phyloP scores from a whole-genome alignment of 2,888 invertebrate genomes.

The Apamea epomidion region DNA sequence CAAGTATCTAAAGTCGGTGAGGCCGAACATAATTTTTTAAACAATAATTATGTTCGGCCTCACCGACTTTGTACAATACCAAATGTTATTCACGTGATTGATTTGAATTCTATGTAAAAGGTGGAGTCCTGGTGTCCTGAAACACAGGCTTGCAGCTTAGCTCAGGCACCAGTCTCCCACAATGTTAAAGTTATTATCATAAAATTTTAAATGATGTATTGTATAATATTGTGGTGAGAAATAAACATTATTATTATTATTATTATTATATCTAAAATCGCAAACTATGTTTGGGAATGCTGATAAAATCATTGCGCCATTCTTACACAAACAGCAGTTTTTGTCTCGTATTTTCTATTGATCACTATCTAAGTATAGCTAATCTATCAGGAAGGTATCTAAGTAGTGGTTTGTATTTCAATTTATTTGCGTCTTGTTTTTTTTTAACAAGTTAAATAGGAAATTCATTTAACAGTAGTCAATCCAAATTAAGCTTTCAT shows the following conservation, averaged over 20 bases:
- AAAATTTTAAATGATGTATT: too few relatives aligned
- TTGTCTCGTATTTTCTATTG: background rate
- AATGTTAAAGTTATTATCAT: too few relatives aligned
- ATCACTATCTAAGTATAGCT: background rate
- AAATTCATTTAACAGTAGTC: background rate
- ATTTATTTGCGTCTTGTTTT: background rate
- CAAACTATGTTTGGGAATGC: background rate
- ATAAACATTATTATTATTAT: too few relatives aligned
- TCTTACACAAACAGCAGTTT: background rate
- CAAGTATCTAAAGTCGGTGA: background rate
- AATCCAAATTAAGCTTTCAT: slow-evolving; percentile 7
- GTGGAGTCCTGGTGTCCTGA: too few relatives aligned
- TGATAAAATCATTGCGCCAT: background rate
- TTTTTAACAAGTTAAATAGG: background rate
- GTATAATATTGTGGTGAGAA: too few relatives aligned
- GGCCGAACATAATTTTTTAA: too few relatives aligned
- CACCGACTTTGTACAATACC: too few relatives aligned
- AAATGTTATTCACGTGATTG: too few relatives aligned
- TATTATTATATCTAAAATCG: background rate
- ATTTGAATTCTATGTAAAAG: too few relatives aligned
- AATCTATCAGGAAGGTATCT: background rate
- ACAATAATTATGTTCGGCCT: too few relatives aligned
- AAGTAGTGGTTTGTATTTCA: background rate
- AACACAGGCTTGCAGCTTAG: too few relatives aligned
- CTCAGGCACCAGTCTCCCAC: too few relatives aligned